phyloP scores from a whole-genome alignment of 2,113 vertebrate genomes.

The Poeciliopsis retropinna region DNA sequence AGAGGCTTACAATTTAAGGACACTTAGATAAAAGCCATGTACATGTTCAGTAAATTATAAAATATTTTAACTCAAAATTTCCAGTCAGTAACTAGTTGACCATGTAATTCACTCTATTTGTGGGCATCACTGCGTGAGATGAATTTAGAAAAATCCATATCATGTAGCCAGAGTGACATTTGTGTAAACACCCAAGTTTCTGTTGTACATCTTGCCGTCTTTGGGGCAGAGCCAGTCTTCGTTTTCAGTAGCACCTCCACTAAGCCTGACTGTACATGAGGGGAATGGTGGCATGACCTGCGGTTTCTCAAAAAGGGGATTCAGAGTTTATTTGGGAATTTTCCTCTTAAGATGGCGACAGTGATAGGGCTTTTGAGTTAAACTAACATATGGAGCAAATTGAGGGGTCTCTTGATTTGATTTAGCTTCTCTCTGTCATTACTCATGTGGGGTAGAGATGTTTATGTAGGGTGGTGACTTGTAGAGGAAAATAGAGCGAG shows the following conservation, averaged over 20 bases:
- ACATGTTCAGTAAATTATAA: conserved; percentile 16
- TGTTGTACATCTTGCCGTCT: conserved; percentile 37
- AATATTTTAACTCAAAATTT: conserved; percentile 51
- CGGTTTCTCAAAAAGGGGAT: conserved; percentile 59
- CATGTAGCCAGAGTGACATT: conserved; percentile 51
- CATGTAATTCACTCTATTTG: conserved; percentile 62
- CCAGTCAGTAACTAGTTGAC: conserved; percentile 52
- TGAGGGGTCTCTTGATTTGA: conserved; percentile 48
- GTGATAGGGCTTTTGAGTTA: conserved; percentile 57
- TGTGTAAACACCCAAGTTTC: conserved; percentile 43
- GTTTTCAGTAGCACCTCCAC: conserved; percentile 66
- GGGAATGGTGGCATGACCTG: conserved; percentile 59
- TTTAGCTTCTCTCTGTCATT: conserved; percentile 55
- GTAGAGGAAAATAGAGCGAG: conserved; percentile 9
- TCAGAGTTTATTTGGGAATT: conserved; percentile 64
- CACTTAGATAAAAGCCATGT: background rate
- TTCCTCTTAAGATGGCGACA: conserved; percentile 59
- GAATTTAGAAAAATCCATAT: conserved; percentile 49
- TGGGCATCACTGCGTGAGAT: conserved; percentile 44
- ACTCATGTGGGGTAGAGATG: conserved; percentile 49
- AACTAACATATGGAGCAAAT: conserved; percentile 69
- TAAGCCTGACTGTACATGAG: conserved; percentile 50
- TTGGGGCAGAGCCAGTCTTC: conserved; percentile 37
- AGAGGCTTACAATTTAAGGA: conserved; percentile 14
- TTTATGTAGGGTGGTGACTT: conserved; percentile 52